Conservation (phyloP, 37 sponge, comb jelly and placozoan genomes). For the Axinella damicornis region DNA sequence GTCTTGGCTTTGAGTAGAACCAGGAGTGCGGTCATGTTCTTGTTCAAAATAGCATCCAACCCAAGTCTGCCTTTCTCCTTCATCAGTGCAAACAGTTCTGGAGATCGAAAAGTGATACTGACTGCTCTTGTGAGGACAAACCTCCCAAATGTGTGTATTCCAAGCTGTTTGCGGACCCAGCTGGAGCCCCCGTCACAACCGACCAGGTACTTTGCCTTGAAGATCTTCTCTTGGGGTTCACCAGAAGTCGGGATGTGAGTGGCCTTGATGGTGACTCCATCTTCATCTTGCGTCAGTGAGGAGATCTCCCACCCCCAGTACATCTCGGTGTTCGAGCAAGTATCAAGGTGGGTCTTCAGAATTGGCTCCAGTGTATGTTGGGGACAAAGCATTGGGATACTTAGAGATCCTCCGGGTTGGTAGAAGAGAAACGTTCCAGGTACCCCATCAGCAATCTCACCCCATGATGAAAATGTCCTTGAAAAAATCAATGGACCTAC, state of each 20-base stretch:
- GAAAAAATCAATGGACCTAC: constrained; percentile 1
- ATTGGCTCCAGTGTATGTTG: constrained; percentile 69
- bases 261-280: constrained; percentile 52
- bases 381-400: constrained; percentile 52
- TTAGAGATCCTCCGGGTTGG: constrained; percentile 28
- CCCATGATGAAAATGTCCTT: constrained; percentile 55
- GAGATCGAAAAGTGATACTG: constrained; percentile 60
- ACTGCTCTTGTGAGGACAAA: constrained; percentile 62
- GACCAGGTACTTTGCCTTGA: constrained; percentile 59
- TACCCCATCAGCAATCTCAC: constrained; percentile 52
- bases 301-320: constrained; percentile 57
- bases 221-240: constrained; percentile 12
- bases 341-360: constrained; percentile 55
- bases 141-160: constrained; percentile 65
- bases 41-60: constrained; percentile 7
- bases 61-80: constrained; percentile 18
- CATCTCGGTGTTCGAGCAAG: constrained; percentile 11
- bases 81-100: constrained; percentile 39
- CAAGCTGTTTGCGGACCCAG: constrained; percentile 49
- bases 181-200: constrained; percentile 83
- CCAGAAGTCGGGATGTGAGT: not conserved
- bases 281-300: constrained; percentile 54
- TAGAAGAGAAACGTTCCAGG: constrained; percentile 30
- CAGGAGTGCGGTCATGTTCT: not conserved
- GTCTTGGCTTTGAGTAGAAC: constrained; percentile 39